Evolutionary conservation across 2,888 invertebrate genomes (phyloP).

Genomic region (Scotopteryx bipunctaria): DNA sequence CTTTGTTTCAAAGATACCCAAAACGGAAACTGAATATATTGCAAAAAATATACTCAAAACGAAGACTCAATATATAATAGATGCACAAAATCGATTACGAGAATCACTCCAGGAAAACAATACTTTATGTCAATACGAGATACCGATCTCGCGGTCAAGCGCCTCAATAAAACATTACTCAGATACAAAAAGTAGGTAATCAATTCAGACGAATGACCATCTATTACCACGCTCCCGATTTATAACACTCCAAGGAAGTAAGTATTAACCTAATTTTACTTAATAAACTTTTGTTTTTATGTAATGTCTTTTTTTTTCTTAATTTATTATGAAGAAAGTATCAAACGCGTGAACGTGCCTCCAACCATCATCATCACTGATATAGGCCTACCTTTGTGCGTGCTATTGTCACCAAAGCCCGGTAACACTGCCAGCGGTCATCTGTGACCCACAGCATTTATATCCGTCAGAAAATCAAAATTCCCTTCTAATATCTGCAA

Average conservation of each 20-base stretch:
- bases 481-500: too few species aligned
- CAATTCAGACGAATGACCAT: slow-evolving; percentile 42
- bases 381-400: too few species aligned
- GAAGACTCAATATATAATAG: background rate
- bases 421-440: too few species aligned
- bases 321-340: too few species aligned
- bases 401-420: too few species aligned
- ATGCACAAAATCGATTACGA: slow-evolving; percentile 3
- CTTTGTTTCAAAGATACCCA: too few species aligned
- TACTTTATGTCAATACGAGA: slow-evolving; percentile 22
- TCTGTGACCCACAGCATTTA: too few species aligned
- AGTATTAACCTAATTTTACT: slow-evolving; percentile 64
- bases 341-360: too few species aligned
- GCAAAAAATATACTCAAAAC: background rate
- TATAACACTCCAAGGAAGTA: slow-evolving; percentile 41
- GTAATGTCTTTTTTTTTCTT: too few species aligned
- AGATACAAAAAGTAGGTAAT: slow-evolving; percentile 40
- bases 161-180: slow-evolving; percentile 40
- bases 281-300: slow-evolving; percentile 24
- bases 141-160: slow-evolving; percentile 23
- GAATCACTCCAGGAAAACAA: slow-evolving; percentile 26
- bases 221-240: slow-evolving; percentile 51
- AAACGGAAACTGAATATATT: background rate
- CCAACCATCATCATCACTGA: too few species aligned
- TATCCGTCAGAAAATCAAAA: too few species aligned